Base-by-base conservation (phyloP, 2,888 invertebrate species). In the Coremacera marginata region DNA sequence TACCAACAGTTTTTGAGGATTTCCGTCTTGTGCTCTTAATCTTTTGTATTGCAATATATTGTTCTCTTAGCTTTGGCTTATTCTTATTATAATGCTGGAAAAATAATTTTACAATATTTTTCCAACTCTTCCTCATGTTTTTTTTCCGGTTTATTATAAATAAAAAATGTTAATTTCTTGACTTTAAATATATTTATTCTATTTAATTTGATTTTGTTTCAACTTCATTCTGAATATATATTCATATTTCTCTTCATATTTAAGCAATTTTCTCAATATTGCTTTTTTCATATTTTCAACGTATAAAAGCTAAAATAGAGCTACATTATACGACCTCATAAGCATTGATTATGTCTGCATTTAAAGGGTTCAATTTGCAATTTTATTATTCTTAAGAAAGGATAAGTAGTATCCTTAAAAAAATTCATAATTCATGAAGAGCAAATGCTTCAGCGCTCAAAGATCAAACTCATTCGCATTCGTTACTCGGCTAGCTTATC, bases 351-450 rank as follows among this genome's bases (percentile, higher is more conserved):
- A 63, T 63, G 14, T 34, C 55, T 19, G 34, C 34, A 34, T 27
- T 25, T 22, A 68, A 68, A 68, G 68, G 68, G 68, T 68, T 14
- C 22, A 60, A 22, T 27, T 60, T 68, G 51, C 22, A n/a, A 19
- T 67, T 44, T n/a, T 67, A 14, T 67, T 60, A 60, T 60, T 27
- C 57, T 60, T 27, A 14, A 44, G 44, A 11, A 44, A 44, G 44
- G 44, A 44, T 44, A 44, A 44, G 44, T 11, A 27, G 27, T 60
- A 60, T 60, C 57, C 57, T 22, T 9, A 49, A 44, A 49, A 11
- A 51, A 68, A 68, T 68, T 68, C 68, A 68, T 68, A 68, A 68
- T 68, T 68, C 68, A 68, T 68, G 68, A 68, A 25, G 22, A 11
- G 34, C 8, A 63, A 51, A 68, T 22, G 44, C 68, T 68, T 37